A percentile compares a stretch with the other conserved stretches of the same genome.
These are phyloP conservation scores for Nephrotoma appendiculata DNA, from an alignment of 2,888 invertebrate genomes.

Conservation along the genomic window DNA sequence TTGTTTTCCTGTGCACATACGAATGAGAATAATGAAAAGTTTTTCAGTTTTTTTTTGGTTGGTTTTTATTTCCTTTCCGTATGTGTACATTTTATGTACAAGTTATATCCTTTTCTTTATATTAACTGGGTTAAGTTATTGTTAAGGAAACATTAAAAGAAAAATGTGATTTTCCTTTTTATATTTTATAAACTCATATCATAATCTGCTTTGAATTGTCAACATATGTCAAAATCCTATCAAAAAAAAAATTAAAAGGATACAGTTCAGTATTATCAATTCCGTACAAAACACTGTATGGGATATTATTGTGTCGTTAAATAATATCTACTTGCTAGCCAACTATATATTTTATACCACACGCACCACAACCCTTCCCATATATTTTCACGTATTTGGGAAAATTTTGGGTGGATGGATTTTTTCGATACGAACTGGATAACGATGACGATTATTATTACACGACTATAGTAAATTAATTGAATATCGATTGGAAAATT, in stretches of 20 bases:
- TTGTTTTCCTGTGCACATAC: not conserved
- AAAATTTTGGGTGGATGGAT: too few relatives aligned
- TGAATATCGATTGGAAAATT: not conserved
- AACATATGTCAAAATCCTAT: not conserved
- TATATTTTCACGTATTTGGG: too few relatives aligned
- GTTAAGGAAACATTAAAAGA: not conserved
- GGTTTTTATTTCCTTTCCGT: not conserved
- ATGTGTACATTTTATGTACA: not conserved
- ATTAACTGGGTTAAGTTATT: not conserved
- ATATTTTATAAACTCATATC: not conserved
- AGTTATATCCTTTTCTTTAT: not conserved
- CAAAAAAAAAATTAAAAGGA: not conserved
- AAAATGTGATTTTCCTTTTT: not conserved
- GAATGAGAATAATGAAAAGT: not conserved
- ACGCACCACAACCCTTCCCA: too few relatives aligned
- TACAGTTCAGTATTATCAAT: not conserved
- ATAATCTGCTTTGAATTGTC: not conserved
- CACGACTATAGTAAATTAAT: not conserved
- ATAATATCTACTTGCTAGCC: too few relatives aligned
- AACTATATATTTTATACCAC: too few relatives aligned
- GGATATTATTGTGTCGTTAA: not conserved
- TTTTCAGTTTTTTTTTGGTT: not conserved
- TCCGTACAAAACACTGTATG: not conserved
- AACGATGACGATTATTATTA: not conserved
- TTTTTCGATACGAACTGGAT: not conserved